These are phyloP conservation scores for Gouania willdenowi DNA, from an alignment of 2,797 vertebrate genomes.

Conservation along the genomic window DNA sequence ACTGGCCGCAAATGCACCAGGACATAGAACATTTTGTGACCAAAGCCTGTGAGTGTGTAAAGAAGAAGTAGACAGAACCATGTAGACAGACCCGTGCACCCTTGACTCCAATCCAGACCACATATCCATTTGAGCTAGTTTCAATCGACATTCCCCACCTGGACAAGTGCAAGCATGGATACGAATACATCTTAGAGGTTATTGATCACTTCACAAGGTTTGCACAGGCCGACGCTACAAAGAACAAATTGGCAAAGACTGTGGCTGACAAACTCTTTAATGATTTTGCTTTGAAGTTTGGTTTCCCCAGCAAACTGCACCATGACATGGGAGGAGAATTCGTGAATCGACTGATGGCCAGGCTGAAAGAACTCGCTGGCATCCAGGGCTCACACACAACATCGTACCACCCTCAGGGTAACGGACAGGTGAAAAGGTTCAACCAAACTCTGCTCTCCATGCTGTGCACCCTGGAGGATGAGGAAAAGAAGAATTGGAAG, in stretches of 20 bases:
- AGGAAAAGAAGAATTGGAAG: slow-evolving; percentile 10
- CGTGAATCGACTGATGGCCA: background rate
- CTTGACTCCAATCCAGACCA: background rate
- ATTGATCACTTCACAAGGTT: too few species aligned
- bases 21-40: slow-evolving; percentile 20
- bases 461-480: background rate
- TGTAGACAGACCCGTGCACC: slow-evolving; percentile 3
- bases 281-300: slow-evolving; percentile 15
- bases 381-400: background rate
- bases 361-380: background rate
- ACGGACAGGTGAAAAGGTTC: slow-evolving; percentile 12
- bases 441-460: slow-evolving; percentile 10
- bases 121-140: slow-evolving; percentile 5
- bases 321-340: slow-evolving; percentile 15
- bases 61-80: too few species aligned
- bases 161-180: slow-evolving; percentile 5
- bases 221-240: slow-evolving; percentile 4
- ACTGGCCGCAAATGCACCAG: slow-evolving; percentile 6
- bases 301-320: slow-evolving; percentile 3
- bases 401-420: background rate
- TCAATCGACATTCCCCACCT: slow-evolving; percentile 7
- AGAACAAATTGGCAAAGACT: slow-evolving; percentile 2
- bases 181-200: slow-evolving; percentile 11
- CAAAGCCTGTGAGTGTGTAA: slow-evolving; percentile 13
- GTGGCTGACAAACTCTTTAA: slow-evolving; percentile 13